These are phyloP conservation scores for Lepus americanus DNA, from an alignment of 2,113 vertebrate species.

Conservation along the genomic window DNA sequence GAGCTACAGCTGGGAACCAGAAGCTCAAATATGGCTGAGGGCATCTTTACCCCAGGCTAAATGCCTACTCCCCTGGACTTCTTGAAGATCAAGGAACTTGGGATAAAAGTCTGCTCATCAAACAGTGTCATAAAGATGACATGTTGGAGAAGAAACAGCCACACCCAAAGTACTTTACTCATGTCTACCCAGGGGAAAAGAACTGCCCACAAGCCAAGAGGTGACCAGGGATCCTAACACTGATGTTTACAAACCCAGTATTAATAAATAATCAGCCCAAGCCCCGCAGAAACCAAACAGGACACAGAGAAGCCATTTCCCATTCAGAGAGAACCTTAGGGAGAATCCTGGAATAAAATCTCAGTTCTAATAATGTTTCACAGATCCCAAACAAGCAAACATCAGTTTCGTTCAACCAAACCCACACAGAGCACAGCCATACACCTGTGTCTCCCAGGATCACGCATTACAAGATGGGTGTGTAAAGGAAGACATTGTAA, in stretches of 20 bases:
- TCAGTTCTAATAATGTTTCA: neutral
- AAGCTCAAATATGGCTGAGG: too few species aligned
- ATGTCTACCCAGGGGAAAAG: slow-evolving; percentile 37
- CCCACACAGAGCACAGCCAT: neutral
- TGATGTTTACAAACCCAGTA: neutral
- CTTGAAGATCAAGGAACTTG: slow-evolving; percentile 31
- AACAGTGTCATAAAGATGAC: slow-evolving; percentile 41
- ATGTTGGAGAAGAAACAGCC: neutral
- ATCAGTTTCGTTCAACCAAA: neutral
- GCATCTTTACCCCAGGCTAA: too few species aligned
- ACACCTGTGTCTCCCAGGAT: neutral
- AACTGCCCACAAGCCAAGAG: slow-evolving; percentile 28
- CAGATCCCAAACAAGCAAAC: slow-evolving; percentile 10
- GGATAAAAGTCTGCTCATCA: slow-evolving; percentile 41
- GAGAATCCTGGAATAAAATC: slow-evolving; percentile 43
- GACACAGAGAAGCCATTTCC: neutral
- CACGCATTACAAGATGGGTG: neutral
- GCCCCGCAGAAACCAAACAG: neutral
- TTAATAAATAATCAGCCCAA: neutral
- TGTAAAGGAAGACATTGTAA: neutral
- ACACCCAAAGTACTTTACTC: slow-evolving; percentile 59
- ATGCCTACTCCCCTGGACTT: too few species aligned
- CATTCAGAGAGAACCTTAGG: slow-evolving; percentile 4
- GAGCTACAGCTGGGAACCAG: too few species aligned
- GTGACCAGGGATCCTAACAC: neutral